Base-by-base conservation (phyloP, 2,113 vertebrate genomes). In the Parus major region DNA sequence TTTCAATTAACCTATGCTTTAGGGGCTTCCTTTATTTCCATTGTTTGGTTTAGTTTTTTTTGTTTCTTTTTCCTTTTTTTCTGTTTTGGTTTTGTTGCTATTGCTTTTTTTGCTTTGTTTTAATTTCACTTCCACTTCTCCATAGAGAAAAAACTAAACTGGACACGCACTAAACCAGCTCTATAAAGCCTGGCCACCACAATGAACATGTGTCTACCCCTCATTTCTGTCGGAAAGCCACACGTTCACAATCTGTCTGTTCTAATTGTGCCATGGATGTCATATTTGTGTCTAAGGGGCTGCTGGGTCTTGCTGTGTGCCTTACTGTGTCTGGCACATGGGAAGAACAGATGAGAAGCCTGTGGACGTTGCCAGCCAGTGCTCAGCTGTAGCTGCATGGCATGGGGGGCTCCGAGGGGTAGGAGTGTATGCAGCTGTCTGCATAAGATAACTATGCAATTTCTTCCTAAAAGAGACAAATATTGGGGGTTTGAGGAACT, bases 321-420 rank as follows among this genome's bases (percentile, higher is more conserved):
- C 19, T 47, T 60, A 5, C 11, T 82, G 18, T 64, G 31, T n/a
- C 59, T 90, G 90, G 49, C 53, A 77, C 35, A 36, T 0, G 3
- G 59, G 47, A 83, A 75, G 46, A 22, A 17, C 36, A 69, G 70
- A 65, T 56, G n/a, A 81, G 65, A 42, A 92, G 73, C 21, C 3
- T 3, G 42, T 72, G 53, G 56, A 22, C n/a, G 39, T 23, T 4
- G 4, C n/a, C 25, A 92, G 23, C 3, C 21, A 18, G 14, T 15
- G 44, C n/a, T 83, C 76, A 69, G 82, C 46, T 83, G 46, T 1
- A 5, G 15, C 10, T 65, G 17, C 21, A 10, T 35, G 44, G 66
- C 31, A 53, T 9, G 0, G 16, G 29, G 21, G 11, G 5, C 25
- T 91, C 6, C 0, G 5, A 64, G 49, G 22, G 8, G 5, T 1